phyloP scores from a whole-genome alignment of 2,797 vertebrate genomes.

The Somateria mollissima region DNA sequence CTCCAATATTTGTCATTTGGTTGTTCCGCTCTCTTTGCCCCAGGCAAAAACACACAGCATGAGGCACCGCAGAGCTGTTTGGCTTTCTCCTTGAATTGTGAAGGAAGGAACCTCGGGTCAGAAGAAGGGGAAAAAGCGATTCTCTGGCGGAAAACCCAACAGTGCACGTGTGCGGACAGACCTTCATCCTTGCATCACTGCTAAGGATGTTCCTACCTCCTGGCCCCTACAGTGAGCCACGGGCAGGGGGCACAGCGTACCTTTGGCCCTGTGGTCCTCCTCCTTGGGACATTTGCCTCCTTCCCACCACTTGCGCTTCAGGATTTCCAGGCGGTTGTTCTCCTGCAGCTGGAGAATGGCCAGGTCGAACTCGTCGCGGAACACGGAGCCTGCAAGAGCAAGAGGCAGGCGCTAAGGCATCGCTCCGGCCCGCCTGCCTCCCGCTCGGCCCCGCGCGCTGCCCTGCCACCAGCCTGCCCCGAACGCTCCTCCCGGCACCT shows the following conservation, averaged over 20 bases:
- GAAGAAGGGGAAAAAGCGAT: neutral
- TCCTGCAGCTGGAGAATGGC: conserved; percentile 98
- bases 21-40: conserved; percentile 59
- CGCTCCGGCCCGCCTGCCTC: neutral
- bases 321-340: conserved; percentile 96
- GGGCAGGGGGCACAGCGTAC: conserved; percentile 53
- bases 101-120: conserved; percentile 36
- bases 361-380: conserved; percentile 94
- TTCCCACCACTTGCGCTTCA: conserved; percentile 99
- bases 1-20: conserved; percentile 72
- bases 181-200: neutral
- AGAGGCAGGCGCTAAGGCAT: conserved; percentile 34
- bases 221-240: rapidly evolving
- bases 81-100: conserved; percentile 50
- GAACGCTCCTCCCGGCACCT: neutral
- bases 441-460: neutral
- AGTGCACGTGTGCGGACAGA: neutral
- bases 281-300: conserved; percentile 98
- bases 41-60: conserved; percentile 70
- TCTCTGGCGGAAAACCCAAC: neutral
- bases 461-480: neutral
- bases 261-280: conserved; percentile 98
- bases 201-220: neutral
- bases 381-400: conserved; percentile 85
- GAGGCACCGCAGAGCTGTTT: conserved; percentile 32